A percentile compares a stretch with the other conserved stretches of the same genome.
These are phyloP conservation scores for Danio albolineatus DNA, from an alignment of 2,797 vertebrate genomes.

Conservation along the genomic window DNA sequence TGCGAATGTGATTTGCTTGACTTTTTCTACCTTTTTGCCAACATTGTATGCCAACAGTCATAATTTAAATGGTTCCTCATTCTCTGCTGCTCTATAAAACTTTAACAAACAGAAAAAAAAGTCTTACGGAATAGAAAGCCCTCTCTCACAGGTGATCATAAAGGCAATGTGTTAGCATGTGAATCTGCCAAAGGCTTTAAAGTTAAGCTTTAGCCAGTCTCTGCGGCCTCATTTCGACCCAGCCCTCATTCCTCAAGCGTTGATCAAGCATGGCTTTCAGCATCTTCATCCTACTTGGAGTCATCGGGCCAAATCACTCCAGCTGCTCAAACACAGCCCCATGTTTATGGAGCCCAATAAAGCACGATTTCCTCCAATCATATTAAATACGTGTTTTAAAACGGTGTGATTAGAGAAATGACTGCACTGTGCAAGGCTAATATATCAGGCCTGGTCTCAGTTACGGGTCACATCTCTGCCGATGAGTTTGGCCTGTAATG, in stretches of 20 bases:
- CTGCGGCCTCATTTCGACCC: conserved; percentile 33
- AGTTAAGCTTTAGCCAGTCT: conserved; percentile 38
- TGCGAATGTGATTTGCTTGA: conserved; percentile 23
- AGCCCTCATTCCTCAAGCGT: conserved; percentile 40
- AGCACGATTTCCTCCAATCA: conserved; percentile 57
- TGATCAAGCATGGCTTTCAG: conserved; percentile 42
- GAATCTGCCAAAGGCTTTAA: conserved; percentile 49
- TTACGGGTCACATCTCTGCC: conserved; percentile 15
- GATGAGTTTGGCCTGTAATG: conserved; percentile 33
- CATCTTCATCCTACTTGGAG: conserved; percentile 26
- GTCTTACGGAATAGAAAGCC: conserved; percentile 27
- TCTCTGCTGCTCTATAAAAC: conserved; percentile 32
- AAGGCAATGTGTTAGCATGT: conserved; percentile 44
- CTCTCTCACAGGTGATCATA: conserved; percentile 43
- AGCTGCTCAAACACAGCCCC: conserved; percentile 48
- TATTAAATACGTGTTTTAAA: conserved; percentile 58
- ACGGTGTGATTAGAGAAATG: conserved; percentile 54
- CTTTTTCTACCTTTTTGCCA: conserved; percentile 13
- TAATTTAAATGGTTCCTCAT: conserved; percentile 27
- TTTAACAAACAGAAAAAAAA: conserved; percentile 17
- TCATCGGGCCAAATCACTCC: conserved; percentile 28
- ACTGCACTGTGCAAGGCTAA: conserved; percentile 50
- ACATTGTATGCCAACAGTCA: conserved; percentile 6
- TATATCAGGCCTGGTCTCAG: conserved; percentile 53
- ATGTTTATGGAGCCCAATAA: conserved; percentile 54